These are phyloP conservation scores for Actinemys pallida DNA, from an alignment of 2,113 vertebrate genomes.

Conservation along the genomic window DNA sequence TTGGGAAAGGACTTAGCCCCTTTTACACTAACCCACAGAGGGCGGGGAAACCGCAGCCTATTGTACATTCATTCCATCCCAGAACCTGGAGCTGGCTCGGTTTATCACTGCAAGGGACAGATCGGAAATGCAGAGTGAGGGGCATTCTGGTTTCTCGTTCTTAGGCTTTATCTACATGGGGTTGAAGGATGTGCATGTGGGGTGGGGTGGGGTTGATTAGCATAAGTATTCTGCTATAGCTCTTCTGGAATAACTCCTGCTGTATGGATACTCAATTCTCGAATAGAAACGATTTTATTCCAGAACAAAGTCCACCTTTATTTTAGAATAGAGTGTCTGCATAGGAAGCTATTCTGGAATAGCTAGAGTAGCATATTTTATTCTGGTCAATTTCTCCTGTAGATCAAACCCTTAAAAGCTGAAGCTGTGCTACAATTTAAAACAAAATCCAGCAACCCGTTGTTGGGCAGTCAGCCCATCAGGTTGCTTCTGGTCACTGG, in stretches of 20 bases:
- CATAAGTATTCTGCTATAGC: neutral
- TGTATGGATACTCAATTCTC: neutral
- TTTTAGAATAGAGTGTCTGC: neutral
- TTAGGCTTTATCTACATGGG: neutral
- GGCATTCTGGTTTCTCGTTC: neutral
- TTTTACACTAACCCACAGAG: neutral
- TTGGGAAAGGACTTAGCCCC: neutral
- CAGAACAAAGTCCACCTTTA: neutral
- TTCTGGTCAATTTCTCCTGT: neutral
- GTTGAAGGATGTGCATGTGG: too few species aligned
- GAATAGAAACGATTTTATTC: neutral
- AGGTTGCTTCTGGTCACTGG: neutral
- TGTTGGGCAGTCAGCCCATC: neutral
- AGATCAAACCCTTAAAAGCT: neutral
- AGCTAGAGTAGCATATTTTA: neutral
- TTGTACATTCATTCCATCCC: neutral
- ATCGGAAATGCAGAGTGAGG: neutral
- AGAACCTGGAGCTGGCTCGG: neutral
- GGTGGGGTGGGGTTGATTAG: neutral
- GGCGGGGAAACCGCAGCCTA: neutral
- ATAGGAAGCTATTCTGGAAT: neutral
- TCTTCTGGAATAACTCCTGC: neutral
- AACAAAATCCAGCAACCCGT: neutral
- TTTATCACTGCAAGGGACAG: neutral
- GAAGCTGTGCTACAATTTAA: neutral